A percentile compares a stretch with the other conserved stretches of the same genome.
Evolutionary conservation across 2,888 invertebrate species (phyloP).

Genomic region (Parthenolecanium corni): DNA sequence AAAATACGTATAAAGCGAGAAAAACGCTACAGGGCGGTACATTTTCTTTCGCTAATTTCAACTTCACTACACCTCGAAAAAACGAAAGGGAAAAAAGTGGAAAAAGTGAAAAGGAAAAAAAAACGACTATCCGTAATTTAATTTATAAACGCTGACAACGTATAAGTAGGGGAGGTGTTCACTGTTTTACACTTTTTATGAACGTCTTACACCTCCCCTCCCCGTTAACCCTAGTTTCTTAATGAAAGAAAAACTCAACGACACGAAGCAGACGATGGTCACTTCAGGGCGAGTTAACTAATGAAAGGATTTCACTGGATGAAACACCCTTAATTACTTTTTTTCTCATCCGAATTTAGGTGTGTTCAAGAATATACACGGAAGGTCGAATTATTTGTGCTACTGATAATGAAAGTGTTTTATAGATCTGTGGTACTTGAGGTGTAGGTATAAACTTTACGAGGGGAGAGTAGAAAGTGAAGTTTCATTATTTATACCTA

Average conservation of each 20-base stretch:
- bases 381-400: too few species aligned
- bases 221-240: background rate
- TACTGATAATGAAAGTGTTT: too few species aligned
- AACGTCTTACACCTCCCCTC: background rate
- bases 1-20: background rate
- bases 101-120: slow-evolving; percentile 1
- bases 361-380: too few species aligned
- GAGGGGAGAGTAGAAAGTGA: too few species aligned
- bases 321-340: too few species aligned
- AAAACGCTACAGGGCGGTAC: too few species aligned
- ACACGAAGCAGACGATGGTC: too few species aligned
- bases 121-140: slow-evolving; percentile 17
- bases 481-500: too few species aligned
- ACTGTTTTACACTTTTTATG: slow-evolving; percentile 15
- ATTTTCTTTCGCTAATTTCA: slow-evolving; percentile 16
- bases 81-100: background rate
- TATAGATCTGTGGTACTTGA: too few species aligned
- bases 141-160: slow-evolving; percentile 18
- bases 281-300: background rate
- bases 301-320: background rate
- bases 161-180: slow-evolving; percentile 12
- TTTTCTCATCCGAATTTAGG: too few species aligned
- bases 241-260: background rate
- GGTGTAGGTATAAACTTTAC: too few species aligned
- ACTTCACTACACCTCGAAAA: slow-evolving; percentile 6